These are phyloP conservation scores for Anastatus disparis DNA, from an alignment of 1,140 invertebrate genomes.

Conservation along the genomic window DNA sequence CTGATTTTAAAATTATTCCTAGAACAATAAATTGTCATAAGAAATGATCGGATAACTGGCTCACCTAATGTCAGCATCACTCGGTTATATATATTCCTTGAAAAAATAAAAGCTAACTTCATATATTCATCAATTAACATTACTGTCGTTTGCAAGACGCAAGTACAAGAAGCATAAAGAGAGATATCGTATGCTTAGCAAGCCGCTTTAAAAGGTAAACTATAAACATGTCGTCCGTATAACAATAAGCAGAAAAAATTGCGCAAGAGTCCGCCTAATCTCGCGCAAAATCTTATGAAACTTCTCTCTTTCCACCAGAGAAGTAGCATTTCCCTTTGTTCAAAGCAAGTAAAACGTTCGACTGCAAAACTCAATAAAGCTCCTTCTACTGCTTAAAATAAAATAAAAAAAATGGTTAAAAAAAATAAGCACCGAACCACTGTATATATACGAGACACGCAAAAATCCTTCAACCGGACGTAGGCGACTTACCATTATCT, in stretches of 20 bases:
- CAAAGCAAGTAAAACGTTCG: constrained; percentile 16
- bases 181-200: neutral
- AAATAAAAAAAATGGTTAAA: neutral
- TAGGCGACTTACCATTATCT: neutral
- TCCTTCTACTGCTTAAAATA: neutral
- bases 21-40: no score
- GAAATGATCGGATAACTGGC: no score
- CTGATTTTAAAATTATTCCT: no score
- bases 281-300: constrained; percentile 23
- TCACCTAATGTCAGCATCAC: no score
- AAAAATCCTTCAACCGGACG: constrained; percentile 11
- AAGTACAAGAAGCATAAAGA: no score
- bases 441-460: neutral
- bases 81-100: no score
- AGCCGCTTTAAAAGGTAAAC: constrained; percentile 8
- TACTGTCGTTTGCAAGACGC: no score
- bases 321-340: neutral
- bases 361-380: constrained; percentile 17
- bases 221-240: constrained; percentile 6
- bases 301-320: neutral
- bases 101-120: no score
- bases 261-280: neutral
- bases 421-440: no score
- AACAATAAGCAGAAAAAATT: constrained; percentile 19
- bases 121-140: no score